Base-by-base conservation (phyloP, 2,888 invertebrate species). In the Drosophila kuntzei region DNA sequence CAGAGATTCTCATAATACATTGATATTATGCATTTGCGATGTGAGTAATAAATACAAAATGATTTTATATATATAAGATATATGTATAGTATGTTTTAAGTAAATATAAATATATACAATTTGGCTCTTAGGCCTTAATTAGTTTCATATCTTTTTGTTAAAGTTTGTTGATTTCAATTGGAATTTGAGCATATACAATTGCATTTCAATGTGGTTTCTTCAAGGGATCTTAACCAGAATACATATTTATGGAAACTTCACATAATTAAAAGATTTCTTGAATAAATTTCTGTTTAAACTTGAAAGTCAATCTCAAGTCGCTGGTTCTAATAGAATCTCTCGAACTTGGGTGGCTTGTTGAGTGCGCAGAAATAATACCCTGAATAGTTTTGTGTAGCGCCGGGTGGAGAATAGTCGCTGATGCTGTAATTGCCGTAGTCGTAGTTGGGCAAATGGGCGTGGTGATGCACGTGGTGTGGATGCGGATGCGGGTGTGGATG, bases 321-420 rank as follows among this genome's bases (percentile, higher is more conserved):
- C 8, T 6, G 54, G 8, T 20, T 75, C 62, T 82, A 91, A 55
- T 90, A 91, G 84, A 90, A 92, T 64, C 92, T 77, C 70, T 91
- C 92, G 86, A 91, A 88, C 87, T 91, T 91, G 74, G 92, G 87
- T 71, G 92, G 90, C 72, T 91, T 91, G 74, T 92, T 91, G 66
- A 91, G 89, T 87, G 92, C 90, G 89, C 91, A 92, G 80, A 91
- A 92, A 87, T 91, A 92, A 87, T 91, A 91, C 84, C 91, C 91
- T 85, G 92, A 89, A 90, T 92, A 91, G 82, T 90, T 91, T 91
- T 91, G 91, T 91, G 91, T 89, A 55, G 85, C 82, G 80, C 90
- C 91, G 88, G 91, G 90, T 83, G 90, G 89, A 89, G 91, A 81
- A 62, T 91, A 89, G 80, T 91, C 91, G 82, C 87, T 80, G 89